A percentile compares a stretch with the other conserved stretches of the same genome.
phyloP scores from a whole-genome alignment of 2,888 invertebrate genomes.

The Polymixis flavicincta region DNA sequence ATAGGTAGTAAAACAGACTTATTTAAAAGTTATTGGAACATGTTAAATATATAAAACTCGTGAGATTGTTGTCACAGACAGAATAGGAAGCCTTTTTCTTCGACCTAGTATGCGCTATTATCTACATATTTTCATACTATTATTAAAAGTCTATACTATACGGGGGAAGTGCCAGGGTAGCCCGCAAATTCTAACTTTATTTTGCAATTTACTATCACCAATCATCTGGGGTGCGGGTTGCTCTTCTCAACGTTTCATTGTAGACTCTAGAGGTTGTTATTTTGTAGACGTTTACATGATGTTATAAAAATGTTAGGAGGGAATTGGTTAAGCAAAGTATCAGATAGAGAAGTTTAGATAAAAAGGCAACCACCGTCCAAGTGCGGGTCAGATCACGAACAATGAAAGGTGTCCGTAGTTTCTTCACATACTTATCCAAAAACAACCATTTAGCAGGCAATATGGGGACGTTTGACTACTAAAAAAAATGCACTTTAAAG shows the following conservation, averaged over 20 bases:
- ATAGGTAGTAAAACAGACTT: background rate
- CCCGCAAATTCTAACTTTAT: no score
- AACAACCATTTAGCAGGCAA: no score
- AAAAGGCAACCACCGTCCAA: no score
- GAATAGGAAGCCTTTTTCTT: slow-evolving; percentile 6
- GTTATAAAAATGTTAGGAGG: background rate
- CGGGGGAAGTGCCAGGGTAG: no score
- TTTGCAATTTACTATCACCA: no score
- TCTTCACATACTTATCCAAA: no score
- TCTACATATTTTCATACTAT: slow-evolving; percentile 31
- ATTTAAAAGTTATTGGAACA: background rate
- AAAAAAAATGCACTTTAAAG: no score
- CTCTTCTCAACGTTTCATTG: slow-evolving; percentile 8
- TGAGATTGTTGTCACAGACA: background rate
- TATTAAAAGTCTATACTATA: no score
- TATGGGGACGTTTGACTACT: no score
- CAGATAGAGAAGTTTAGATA: background rate
- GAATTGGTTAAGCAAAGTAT: background rate
- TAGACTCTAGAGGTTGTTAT: background rate
- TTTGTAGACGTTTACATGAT: slow-evolving; percentile 6
- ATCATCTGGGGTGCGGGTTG: no score
- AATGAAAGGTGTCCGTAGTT: no score
- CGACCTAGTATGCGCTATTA: slow-evolving; percentile 2
- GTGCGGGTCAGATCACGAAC: no score
- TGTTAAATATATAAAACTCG: background rate